Evolutionary conservation across 2,888 invertebrate species (phyloP), one percentile per base, ranked within the genome.

Genomic region (Nomada goodeniana): DNA sequence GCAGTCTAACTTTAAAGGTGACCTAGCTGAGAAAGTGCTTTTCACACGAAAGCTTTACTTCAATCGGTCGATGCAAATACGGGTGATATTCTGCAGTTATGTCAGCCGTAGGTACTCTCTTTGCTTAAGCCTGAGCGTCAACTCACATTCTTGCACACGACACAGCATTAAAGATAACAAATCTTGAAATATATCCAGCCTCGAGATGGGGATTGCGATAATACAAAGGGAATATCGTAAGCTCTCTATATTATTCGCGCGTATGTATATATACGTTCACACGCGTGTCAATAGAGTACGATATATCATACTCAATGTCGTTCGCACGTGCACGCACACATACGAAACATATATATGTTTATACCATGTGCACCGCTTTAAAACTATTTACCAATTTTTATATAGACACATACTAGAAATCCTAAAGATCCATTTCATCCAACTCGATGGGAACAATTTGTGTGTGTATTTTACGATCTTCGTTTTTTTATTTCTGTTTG

Each of bases 141-240:
- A 50, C 73, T 61, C 76, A 76, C 77, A 64, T 76, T 87, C 78
- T 75, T 73, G 77, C 84, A 76, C 70, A 76, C 83, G 76, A 72
- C 76, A 67, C 75, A 59, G 77, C 69, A 85, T 78, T 80, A 75
- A 83, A 85, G 89, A 89, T 89, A 90, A 89, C 86, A 85, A 87
- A 90, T 88, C 89, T 88, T 89, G 89, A 89, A 89, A 90, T 89
- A 90, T 88, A 86, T 77, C 80, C 73, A 59, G 68, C 75, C 42
- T 65, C 65, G 79, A 80, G 81, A 67, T 76, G 74, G 82, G 79
- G 76, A 64, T 76, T 64, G 79, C 71, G 76, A 85, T 85, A 84
- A 82, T 84, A 73, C 87, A 60, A 68, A 83, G 79, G 79, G 78
- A 85, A 74, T 85, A 88, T 85, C 80, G 83, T 81, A 77, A 78